phyloP scores from a whole-genome alignment of 2,888 invertebrate species.

The Cremastobaeus sp. region DNA sequence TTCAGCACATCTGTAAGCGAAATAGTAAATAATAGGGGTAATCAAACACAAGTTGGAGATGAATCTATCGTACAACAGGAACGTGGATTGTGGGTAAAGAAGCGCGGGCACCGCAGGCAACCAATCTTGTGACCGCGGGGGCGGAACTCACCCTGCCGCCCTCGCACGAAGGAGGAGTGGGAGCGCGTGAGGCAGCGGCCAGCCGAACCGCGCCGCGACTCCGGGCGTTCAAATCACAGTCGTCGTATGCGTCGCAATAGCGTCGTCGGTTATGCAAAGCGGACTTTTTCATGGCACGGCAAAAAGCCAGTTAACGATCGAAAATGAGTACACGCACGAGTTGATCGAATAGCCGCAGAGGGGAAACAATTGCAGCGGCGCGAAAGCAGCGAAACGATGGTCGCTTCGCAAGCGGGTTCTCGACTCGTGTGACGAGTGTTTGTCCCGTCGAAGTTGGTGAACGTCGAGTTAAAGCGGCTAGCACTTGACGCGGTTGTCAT shows the following conservation, averaged over 20 bases:
- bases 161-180: conserved; percentile 48
- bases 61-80: conserved; percentile 22
- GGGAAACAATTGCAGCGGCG: no score
- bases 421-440: no score
- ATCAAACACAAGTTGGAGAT: conserved; percentile 25
- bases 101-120: conserved; percentile 65
- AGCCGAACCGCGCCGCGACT: conserved; percentile 59
- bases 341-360: no score
- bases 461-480: conserved; percentile 7
- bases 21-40: conserved; percentile 21
- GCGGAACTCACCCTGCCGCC: conserved; percentile 70
- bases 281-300: not conserved
- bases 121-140: conserved; percentile 71
- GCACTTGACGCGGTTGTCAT: no score
- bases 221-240: conserved; percentile 77
- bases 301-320: no score
- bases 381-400: no score
- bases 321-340: no score
- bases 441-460: not conserved
- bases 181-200: conserved; percentile 50
- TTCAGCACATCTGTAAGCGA: conserved; percentile 5
- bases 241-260: conserved; percentile 63
- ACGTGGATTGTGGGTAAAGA: conserved; percentile 45
- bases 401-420: no score
- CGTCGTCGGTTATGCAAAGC: conserved; percentile 27